Evolutionary conservation across 1,140 invertebrate species (phyloP).

Genomic region (Caenorhabditis elegans): DNA sequence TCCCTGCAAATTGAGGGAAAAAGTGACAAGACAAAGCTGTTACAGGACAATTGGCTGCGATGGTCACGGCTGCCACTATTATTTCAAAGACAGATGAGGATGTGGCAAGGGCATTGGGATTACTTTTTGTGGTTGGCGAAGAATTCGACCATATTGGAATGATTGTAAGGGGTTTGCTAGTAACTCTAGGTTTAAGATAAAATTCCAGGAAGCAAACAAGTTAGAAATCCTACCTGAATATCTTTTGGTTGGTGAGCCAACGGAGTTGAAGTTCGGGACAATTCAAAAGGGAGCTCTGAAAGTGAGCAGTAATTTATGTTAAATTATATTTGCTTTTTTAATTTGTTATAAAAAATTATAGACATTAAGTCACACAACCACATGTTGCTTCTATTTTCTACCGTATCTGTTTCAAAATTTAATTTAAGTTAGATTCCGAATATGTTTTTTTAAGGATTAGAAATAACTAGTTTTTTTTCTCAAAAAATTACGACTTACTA

Average conservation of each 20-base stretch:
- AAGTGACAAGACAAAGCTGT: conserved; percentile 14
- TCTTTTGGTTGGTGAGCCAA: conserved; percentile 56
- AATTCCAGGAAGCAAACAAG: conserved; percentile 44
- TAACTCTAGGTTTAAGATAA: background rate
- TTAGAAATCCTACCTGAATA: conserved; percentile 45
- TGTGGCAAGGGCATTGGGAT: conserved; percentile 49
- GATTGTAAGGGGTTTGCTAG: conserved; percentile 41
- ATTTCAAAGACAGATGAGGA: conserved; percentile 44
- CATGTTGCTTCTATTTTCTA: no score
- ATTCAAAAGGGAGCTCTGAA: conserved; percentile 60
- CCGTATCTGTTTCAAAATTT: no score
- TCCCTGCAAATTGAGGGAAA: background rate
- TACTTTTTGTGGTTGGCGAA: conserved; percentile 59
- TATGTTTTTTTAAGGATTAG: no score
- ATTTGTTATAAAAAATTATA: no score
- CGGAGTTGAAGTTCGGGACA: conserved; percentile 55
- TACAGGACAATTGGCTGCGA: conserved; percentile 54
- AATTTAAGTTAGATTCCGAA: no score
- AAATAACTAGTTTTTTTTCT: no score
- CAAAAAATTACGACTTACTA: no score
- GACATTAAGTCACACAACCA: no score
- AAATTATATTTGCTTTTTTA: no score
- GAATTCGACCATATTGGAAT: conserved; percentile 62
- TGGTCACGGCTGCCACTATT: conserved; percentile 53
- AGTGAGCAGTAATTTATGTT: conserved; percentile 20